Conservation (phyloP, 2,113 vertebrate species). For the Thermophis baileyi region DNA sequence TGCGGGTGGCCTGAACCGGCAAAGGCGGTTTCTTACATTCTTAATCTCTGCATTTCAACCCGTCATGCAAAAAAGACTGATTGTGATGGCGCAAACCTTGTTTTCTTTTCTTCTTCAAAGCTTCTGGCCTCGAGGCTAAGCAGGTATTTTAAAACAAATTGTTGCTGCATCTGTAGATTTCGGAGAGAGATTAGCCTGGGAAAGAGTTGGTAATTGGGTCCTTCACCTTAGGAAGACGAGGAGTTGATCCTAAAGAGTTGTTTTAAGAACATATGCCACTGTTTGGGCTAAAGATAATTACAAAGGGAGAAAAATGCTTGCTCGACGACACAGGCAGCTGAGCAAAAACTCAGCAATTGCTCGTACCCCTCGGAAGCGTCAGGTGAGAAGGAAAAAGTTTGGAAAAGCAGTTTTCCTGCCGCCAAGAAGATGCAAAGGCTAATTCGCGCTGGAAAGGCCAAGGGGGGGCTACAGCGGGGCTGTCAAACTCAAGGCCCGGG, state of each 20-base stretch:
- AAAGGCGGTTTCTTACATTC: neutral
- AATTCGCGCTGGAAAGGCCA: neutral
- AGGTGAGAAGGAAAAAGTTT: neutral
- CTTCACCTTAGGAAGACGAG: neutral
- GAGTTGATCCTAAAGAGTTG: neutral
- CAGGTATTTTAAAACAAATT: neutral
- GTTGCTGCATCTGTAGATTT: neutral
- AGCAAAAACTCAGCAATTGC: neutral
- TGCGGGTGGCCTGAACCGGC: neutral
- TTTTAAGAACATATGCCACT: neutral
- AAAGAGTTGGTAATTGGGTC: neutral
- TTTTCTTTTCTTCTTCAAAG: neutral
- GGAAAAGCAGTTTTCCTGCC: no score
- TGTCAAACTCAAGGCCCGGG: no score
- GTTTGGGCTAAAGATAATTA: neutral
- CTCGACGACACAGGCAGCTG: neutral
- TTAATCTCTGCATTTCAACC: neutral
- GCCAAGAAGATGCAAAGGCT: neutral
- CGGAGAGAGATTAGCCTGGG: neutral
- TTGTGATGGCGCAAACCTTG: neutral
- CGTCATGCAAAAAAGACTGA: neutral
- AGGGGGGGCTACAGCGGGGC: no score
- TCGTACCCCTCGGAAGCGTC: neutral
- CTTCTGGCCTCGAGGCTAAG: neutral
- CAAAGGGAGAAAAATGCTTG: neutral